Conservation (phyloP, 2,888 invertebrate species). For the Tigriopus californicus region DNA sequence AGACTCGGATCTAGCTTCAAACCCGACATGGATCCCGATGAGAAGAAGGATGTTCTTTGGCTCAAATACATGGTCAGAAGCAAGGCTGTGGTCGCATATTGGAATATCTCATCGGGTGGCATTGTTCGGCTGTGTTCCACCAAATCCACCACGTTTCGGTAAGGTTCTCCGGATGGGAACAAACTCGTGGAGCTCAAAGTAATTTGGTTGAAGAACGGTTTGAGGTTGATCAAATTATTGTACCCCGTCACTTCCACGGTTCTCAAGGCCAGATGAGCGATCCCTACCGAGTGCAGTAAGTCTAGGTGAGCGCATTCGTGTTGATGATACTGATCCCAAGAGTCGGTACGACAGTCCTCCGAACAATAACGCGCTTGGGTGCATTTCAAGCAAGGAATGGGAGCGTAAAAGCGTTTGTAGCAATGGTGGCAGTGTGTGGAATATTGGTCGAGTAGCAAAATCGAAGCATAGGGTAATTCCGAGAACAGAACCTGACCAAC, state of each 20-base stretch:
- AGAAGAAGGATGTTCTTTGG: constrained; percentile 16
- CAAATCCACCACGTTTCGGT: constrained; percentile 44
- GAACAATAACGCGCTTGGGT: constrained; percentile 39
- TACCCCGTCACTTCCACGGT: constrained; percentile 33
- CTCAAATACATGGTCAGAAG: constrained; percentile 22
- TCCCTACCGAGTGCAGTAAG: constrained; percentile 49
- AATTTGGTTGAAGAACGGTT: background rate
- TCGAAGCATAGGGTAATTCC: constrained; percentile 61
- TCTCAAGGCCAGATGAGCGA: constrained; percentile 55
- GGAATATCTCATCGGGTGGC: constrained; percentile 41
- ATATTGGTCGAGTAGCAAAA: constrained; percentile 37
- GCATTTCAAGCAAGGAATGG: constrained; percentile 14
- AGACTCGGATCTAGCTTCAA: constrained; percentile 25
- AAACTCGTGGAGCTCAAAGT: background rate
- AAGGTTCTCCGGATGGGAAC: constrained; percentile 30
- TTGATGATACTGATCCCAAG: constrained; percentile 39
- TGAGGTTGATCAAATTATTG: background rate
- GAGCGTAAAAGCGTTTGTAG: constrained; percentile 17
- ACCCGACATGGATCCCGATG: background rate
- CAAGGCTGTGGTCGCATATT: constrained; percentile 39
- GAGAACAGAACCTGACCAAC: constrained; percentile 54
- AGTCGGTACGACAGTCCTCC: constrained; percentile 38
- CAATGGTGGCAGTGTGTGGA: constrained; percentile 51
- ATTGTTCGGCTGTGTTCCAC: constrained; percentile 52
- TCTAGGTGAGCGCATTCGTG: constrained; percentile 49